Conservation (phyloP, 2,797 vertebrate species). For the Muscicapa striata region DNA sequence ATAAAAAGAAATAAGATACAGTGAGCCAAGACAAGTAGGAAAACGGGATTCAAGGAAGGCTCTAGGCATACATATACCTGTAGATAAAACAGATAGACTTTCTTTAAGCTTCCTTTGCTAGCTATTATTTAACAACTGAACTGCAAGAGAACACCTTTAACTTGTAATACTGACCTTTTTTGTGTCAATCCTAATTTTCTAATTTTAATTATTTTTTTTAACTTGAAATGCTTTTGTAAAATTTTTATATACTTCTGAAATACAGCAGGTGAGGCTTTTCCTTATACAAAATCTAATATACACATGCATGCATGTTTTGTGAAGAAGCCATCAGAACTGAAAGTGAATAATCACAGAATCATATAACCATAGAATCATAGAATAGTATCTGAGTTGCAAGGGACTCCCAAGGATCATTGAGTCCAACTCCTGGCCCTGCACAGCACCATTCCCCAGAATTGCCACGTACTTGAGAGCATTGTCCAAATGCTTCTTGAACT, state of each 20-base stretch:
- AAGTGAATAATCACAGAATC: background rate
- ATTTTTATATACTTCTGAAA: background rate
- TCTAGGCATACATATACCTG: background rate
- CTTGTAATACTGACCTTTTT: background rate
- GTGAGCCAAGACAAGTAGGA: background rate
- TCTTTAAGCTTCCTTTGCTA: background rate
- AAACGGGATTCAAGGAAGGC: background rate
- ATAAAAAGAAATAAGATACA: background rate
- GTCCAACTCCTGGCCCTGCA: background rate
- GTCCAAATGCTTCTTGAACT: background rate
- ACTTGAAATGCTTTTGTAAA: too few species aligned
- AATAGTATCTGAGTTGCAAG: background rate
- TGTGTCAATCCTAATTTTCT: background rate
- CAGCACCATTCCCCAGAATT: background rate
- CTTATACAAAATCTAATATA: background rate
- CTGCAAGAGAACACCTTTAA: background rate
- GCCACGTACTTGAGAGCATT: rapidly evolving
- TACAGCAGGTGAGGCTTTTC: background rate
- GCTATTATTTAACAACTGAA: background rate
- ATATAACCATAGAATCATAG: background rate
- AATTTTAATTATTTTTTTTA: background rate
- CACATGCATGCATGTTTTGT: rapidly evolving
- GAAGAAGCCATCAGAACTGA: background rate
- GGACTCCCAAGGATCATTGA: background rate
- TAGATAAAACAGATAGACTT: background rate